Conservation (phyloP, 2,888 invertebrate genomes). For the Autographa pulchrina region DNA sequence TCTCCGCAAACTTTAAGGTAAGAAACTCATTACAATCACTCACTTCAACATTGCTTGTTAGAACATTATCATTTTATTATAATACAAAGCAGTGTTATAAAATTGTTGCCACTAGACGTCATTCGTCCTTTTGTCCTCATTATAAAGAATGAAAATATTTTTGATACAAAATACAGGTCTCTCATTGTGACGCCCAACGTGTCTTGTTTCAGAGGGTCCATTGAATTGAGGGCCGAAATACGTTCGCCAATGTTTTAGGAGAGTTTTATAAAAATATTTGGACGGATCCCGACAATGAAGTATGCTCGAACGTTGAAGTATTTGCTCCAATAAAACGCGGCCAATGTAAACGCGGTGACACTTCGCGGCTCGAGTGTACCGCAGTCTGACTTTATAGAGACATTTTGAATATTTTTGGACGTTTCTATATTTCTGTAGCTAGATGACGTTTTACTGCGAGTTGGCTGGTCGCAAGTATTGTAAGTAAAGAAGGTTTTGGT, state of each 20-base stretch:
- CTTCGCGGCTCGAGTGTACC: constrained; percentile 19
- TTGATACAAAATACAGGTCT: constrained; percentile 3
- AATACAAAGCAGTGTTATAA: not conserved
- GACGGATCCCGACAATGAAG: constrained; percentile 17
- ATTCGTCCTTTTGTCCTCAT: constrained; percentile 15
- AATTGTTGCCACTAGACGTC: constrained; percentile 1
- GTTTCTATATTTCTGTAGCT: not conserved
- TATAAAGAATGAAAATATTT: not conserved
- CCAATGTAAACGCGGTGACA: constrained; percentile 29
- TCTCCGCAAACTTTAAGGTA: no score
- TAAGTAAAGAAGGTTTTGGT: not conserved
- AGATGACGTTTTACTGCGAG: not conserved
- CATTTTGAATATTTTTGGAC: constrained; percentile 16
- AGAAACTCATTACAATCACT: no score
- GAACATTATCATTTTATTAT: not conserved
- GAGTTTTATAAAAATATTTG: constrained; percentile 32
- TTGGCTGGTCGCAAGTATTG: not conserved
- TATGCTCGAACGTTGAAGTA: constrained; percentile 22
- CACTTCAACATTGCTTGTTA: no score
- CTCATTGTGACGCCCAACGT: constrained; percentile 9
- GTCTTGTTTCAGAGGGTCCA: constrained; percentile 15
- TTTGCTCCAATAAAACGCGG: constrained; percentile 28
- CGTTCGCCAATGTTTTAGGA: constrained; percentile 3
- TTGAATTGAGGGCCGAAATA: constrained; percentile 22
- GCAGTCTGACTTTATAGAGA: constrained; percentile 19